Evolutionary conservation across 2,888 invertebrate genomes (phyloP), one percentile per base, ranked within the genome.

Genomic region (Pecten maximus): DNA sequence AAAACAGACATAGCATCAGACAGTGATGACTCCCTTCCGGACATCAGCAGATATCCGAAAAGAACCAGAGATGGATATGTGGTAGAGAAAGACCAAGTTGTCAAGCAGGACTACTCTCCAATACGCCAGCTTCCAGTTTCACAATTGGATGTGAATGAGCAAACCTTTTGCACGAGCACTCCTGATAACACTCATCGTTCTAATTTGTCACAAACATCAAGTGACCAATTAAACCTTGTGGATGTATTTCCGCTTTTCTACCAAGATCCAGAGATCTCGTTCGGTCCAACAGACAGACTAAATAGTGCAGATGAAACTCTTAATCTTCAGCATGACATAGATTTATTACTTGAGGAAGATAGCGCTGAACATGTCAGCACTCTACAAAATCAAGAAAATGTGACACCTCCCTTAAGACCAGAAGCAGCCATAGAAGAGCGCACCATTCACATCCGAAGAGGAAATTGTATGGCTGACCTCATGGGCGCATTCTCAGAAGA

Each of bases 171-270:
- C 50, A 50, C 50, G 50, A 50, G 50, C 50, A 50, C 50, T 50
- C 19, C 50, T 3, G 19, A 50, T 50, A 50, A 50, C 50, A 50
- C 10, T 16, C 50, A 50, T 19, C 10, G 16, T 50, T 50, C 10
- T 50, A 50, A 50, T 19, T 50, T 50, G 50, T 19, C 50, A 44
- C 8, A 8, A 12, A 12, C 12, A 44, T 44, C 44, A 50, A 12
- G 50, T 50, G 19, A 50, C 50, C 50, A 50, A 19, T 19, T 50
- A 12, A 50, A 50, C 50, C 50, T 50, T 50, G 50, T 50, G 50
- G 50, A 50, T 16, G n/a, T 54, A n/a, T 54, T 54, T 54, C 54
- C 54, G n/a, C 54, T 54, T n/a, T 54, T 54, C n/a, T 54, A 54
- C 54, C 23, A 54, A 8, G 54, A 54, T 23, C 54, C 54, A 54